Base-by-base conservation (phyloP, 2,888 invertebrate genomes). In the Corythucha ciliata region DNA sequence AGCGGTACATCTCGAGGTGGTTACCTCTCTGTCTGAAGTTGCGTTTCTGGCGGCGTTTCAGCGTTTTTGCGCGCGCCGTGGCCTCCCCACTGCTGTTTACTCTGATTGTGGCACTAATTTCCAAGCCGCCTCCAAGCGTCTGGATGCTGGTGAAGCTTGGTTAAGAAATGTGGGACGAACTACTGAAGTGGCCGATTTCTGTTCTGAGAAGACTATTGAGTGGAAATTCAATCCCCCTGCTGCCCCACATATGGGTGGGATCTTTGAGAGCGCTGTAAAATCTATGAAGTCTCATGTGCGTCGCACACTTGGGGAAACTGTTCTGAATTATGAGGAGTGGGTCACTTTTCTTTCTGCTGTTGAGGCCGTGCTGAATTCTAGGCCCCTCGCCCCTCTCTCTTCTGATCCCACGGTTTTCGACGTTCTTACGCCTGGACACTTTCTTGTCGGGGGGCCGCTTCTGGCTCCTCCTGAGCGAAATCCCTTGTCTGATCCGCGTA, bases 21-120 rank as follows among this genome's bases (percentile, higher is more conserved):
- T 63, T 1, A 57, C 58, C 0, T 60, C 62, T 32, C 36, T 65
- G 3, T 57, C 63, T 0, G 60, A 61, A 0, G 60, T 64, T 18
- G 58, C 59, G 0, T 67, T 67, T 51, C 8, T 67, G 4, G 62
- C 63, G 0, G 57, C 63, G 0, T 50, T 66, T 3, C 48, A 61
- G 4, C 49, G 65, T 40, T 67, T 67, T 45, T 50, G 63, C 0
- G 52, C 62, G 1, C 25, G 65, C n/a, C 36, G 65, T 34, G 66
- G 65, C 2, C 40, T 56, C n/a, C 61, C 61, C 1, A 22, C 41
- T 10, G 52, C 61, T 1, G 55, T 67, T 0, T 62, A 55, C 41
- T 63, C 63, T 3, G 67, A 68, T 47, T 64, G 64, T 24, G 65
- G 63, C 1, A 62, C 62, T 1, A 67, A 65, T 49, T 67, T 65